Percentiles rank a stretch among this genome's conserved stretches.
Conservation (phyloP, 2,113 vertebrate species). For the Mus pahari region DNA sequence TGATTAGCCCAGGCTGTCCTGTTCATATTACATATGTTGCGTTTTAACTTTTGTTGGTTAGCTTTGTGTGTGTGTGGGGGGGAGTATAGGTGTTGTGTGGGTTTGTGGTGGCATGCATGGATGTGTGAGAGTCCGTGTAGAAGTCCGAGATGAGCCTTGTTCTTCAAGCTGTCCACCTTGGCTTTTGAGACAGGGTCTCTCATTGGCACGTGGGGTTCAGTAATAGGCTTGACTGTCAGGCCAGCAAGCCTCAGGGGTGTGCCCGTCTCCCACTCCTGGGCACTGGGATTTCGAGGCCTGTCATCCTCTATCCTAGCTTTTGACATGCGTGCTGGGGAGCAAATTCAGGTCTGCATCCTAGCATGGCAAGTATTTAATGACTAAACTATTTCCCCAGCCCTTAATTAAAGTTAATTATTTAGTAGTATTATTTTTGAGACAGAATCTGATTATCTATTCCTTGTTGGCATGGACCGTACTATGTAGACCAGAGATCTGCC, state of each 20-base stretch:
- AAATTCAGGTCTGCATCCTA: background rate
- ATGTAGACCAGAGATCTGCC: background rate
- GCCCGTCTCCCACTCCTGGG: background rate
- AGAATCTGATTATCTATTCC: background rate
- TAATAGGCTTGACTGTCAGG: background rate
- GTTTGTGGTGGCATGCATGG: background rate
- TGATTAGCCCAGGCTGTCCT: background rate
- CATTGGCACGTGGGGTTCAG: background rate
- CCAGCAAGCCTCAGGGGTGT: background rate
- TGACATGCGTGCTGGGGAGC: background rate
- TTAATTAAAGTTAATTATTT: background rate
- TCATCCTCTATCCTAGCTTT: background rate
- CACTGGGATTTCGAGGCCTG: background rate
- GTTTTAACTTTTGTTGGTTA: background rate
- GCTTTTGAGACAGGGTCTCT: background rate
- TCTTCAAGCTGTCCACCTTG: background rate
- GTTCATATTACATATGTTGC: background rate
- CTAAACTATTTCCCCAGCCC: background rate
- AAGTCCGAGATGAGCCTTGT: background rate
- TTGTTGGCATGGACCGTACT: background rate
- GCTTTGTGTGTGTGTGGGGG: background rate
- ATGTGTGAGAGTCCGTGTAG: background rate
- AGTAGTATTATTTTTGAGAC: background rate
- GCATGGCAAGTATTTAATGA: background rate
- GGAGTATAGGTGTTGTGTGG: background rate